Percentiles rank a stretch among this genome's conserved stretches.
phyloP scores from a whole-genome alignment of 2,797 vertebrate genomes.

The Orestias chungarensis region DNA sequence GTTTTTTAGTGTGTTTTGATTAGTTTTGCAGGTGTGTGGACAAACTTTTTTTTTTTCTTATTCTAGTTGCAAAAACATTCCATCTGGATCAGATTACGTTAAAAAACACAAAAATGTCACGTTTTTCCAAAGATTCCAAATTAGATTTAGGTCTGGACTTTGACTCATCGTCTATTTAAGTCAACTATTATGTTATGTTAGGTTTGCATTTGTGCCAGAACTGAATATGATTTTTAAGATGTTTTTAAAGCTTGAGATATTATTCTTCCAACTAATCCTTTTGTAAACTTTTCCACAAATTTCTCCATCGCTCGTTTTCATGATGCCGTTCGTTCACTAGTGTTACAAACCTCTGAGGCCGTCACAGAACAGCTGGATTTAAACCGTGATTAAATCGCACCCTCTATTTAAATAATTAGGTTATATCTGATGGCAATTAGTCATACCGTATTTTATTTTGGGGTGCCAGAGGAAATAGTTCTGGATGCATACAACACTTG shows the following conservation, averaged over 20 bases:
- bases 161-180: background rate
- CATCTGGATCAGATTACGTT: background rate
- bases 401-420: no score
- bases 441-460: no score
- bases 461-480: background rate
- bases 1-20: background rate
- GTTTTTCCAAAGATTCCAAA: background rate
- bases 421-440: no score
- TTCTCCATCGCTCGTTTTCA: background rate
- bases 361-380: no score
- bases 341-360: background rate
- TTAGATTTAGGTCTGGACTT: background rate
- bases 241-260: background rate
- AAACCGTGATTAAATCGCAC: no score
- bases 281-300: background rate
- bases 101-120: background rate
- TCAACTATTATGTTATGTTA: background rate
- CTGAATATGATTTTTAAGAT: background rate
- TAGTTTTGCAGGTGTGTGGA: background rate
- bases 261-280: no score
- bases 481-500: conserved; percentile 1
- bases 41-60: background rate
- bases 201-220: background rate
- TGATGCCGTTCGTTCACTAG: background rate
- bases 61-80: background rate